phyloP scores from a whole-genome alignment of 2,797 vertebrate species.

The Sebastes flavidus region DNA sequence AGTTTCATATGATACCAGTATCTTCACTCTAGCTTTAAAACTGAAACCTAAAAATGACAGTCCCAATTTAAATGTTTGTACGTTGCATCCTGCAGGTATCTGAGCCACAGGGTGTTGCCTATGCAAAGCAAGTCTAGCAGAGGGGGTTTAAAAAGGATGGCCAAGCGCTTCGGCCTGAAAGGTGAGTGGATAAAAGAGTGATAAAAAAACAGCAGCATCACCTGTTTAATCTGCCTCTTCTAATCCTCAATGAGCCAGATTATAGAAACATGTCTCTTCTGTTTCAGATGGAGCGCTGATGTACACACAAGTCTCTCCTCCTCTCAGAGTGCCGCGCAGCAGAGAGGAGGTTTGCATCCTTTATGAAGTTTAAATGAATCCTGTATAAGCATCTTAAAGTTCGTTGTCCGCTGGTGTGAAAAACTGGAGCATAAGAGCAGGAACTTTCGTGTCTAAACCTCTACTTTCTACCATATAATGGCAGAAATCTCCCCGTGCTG shows the following conservation, averaged over 20 bases:
- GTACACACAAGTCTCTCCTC: slow-evolving; percentile 61
- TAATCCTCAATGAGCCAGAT: too few species aligned
- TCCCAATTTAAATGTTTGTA: background rate
- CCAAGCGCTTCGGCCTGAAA: slow-evolving; percentile 57
- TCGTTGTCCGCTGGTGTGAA: background rate
- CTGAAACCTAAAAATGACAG: too few species aligned
- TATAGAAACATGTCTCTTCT: background rate
- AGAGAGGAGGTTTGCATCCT: slow-evolving; percentile 59
- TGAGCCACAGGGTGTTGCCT: slow-evolving; percentile 62
- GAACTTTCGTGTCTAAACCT: too few species aligned
- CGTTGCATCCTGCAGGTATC: slow-evolving; percentile 41
- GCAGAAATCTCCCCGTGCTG: too few species aligned
- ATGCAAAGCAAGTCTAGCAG: slow-evolving; percentile 46
- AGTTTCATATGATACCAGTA: too few species aligned
- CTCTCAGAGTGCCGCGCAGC: slow-evolving; percentile 70
- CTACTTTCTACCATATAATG: too few species aligned
- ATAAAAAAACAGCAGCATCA: too few species aligned
- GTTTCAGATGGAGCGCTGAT: slow-evolving; percentile 71
- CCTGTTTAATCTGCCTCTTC: background rate
- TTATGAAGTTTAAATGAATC: background rate
- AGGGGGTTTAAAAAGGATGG: slow-evolving; percentile 49
- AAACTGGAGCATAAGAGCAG: background rate
- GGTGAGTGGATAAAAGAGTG: slow-evolving; percentile 20
- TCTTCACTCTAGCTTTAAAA: too few species aligned
- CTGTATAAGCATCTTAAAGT: background rate